phyloP scores from a whole-genome alignment of 2,888 invertebrate genomes.

The Agrotis puta region DNA sequence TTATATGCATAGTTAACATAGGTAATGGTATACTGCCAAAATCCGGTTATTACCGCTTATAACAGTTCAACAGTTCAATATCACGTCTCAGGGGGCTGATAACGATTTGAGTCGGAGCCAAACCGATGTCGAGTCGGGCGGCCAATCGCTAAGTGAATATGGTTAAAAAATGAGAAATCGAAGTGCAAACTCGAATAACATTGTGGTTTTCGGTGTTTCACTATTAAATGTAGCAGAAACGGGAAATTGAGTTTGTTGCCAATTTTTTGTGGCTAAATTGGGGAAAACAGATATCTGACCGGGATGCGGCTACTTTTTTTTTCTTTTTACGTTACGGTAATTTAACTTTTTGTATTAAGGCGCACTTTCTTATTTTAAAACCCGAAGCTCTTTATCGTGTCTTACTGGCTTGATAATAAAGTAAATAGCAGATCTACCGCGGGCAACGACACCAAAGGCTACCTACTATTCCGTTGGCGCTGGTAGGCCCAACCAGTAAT shows the following conservation, averaged over 20 bases:
- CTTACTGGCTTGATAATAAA: too few species aligned
- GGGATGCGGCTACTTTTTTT: too few species aligned
- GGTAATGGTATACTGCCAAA: slow-evolving; percentile 8
- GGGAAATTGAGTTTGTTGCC: slow-evolving; percentile 2
- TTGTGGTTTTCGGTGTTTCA: slow-evolving; percentile 12
- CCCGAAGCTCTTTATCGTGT: too few species aligned
- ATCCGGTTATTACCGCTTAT: slow-evolving; percentile 43
- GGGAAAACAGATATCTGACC: not conserved
- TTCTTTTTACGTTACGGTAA: too few species aligned
- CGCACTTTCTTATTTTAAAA: too few species aligned
- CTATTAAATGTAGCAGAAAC: slow-evolving; percentile 12
- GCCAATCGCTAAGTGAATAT: slow-evolving; percentile 63
- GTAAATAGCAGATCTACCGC: too few species aligned
- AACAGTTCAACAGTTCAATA: slow-evolving; percentile 56
- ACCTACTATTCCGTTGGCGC: too few species aligned
- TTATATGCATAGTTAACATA: slow-evolving; percentile 5
- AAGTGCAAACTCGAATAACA: slow-evolving; percentile 43
- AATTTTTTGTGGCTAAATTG: not conserved
- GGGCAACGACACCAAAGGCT: too few species aligned
- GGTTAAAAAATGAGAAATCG: slow-evolving; percentile 50
- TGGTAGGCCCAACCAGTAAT: too few species aligned
- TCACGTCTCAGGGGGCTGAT: slow-evolving; percentile 57
- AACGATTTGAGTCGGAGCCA: slow-evolving; percentile 66
- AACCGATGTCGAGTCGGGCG: slow-evolving; percentile 43
- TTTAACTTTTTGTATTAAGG: too few species aligned